phyloP scores from a whole-genome alignment of 2,113 vertebrate species.

The Petroica traversi region DNA sequence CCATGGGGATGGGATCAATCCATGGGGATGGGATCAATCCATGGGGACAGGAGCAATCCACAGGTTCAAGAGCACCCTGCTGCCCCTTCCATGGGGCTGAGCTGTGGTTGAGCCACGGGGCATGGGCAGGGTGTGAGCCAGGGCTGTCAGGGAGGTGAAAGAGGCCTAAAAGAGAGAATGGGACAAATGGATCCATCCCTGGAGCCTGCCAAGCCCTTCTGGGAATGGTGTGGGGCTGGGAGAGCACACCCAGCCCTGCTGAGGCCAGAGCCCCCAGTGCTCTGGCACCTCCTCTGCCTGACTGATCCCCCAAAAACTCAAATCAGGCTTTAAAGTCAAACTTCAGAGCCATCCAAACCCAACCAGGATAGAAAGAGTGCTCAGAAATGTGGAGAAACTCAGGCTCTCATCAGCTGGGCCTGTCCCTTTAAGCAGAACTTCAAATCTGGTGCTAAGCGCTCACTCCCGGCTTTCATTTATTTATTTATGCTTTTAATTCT shows the following conservation, averaged over 20 bases:
- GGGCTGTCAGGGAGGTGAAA: too few relatives aligned
- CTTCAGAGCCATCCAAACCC: not conserved
- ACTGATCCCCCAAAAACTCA: not conserved
- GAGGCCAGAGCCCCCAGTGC: too few relatives aligned
- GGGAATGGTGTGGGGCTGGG: too few relatives aligned
- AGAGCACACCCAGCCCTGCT: too few relatives aligned
- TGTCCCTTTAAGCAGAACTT: slow-evolving; percentile 27
- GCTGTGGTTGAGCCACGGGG: too few relatives aligned
- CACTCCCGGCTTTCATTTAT: not conserved
- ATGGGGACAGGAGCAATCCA: not conserved
- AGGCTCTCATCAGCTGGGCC: not conserved
- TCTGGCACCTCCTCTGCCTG: not conserved
- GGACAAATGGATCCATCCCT: too few relatives aligned
- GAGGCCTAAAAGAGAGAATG: too few relatives aligned
- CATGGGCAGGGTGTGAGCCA: too few relatives aligned
- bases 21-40: not conserved
- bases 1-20: fast-evolving
- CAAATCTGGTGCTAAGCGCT: not conserved
- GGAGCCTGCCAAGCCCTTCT: too few relatives aligned
- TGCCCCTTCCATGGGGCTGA: too few relatives aligned
- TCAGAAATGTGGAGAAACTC: not conserved
- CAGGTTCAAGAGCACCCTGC: too few relatives aligned
- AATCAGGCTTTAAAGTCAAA: not conserved
- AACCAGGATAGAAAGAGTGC: fast-evolving
- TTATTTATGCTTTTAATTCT: slow-evolving; percentile 56